Evolutionary conservation across 2,113 vertebrate genomes (phyloP).

Genomic region (Antechinus flavipes): DNA sequence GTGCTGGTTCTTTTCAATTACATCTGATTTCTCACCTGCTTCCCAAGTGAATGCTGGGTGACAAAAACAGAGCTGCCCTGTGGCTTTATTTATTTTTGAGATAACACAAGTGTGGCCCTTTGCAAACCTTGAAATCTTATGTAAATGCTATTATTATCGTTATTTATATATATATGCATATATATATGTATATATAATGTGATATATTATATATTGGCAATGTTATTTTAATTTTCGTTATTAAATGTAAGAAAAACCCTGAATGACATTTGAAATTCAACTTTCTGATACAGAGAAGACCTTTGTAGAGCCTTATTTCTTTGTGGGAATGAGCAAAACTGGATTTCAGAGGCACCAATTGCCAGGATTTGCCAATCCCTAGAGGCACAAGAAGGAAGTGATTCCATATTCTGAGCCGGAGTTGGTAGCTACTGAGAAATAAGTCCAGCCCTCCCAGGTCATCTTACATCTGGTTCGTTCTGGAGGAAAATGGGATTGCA

Average conservation of each 20-base stretch:
- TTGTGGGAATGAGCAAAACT: not conserved
- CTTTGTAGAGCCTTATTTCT: not conserved
- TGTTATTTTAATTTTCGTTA: not conserved
- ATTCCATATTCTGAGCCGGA: not conserved
- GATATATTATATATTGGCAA: not conserved
- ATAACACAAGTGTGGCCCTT: not conserved
- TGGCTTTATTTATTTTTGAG: not conserved
- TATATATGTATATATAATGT: not conserved
- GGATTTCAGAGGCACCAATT: not conserved
- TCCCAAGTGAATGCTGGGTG: not conserved
- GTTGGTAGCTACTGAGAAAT: not conserved
- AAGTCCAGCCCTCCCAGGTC: not conserved
- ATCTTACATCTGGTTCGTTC: not conserved
- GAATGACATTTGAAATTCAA: not conserved
- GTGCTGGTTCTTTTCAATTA: not conserved
- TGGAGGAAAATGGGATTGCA: conserved; percentile 42
- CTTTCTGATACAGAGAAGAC: not conserved
- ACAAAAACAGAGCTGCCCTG: not conserved
- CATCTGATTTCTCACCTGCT: not conserved
- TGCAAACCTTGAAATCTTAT: not conserved
- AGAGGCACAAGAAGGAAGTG: not conserved
- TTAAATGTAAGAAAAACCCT: not conserved
- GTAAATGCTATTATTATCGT: not conserved
- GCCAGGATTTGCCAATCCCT: not conserved
- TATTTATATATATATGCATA: not conserved